A percentile compares a stretch with the other conserved stretches of the same genome.
Evolutionary conservation across 2,888 invertebrate genomes (phyloP).

Genomic region (Oligia strigilis): DNA sequence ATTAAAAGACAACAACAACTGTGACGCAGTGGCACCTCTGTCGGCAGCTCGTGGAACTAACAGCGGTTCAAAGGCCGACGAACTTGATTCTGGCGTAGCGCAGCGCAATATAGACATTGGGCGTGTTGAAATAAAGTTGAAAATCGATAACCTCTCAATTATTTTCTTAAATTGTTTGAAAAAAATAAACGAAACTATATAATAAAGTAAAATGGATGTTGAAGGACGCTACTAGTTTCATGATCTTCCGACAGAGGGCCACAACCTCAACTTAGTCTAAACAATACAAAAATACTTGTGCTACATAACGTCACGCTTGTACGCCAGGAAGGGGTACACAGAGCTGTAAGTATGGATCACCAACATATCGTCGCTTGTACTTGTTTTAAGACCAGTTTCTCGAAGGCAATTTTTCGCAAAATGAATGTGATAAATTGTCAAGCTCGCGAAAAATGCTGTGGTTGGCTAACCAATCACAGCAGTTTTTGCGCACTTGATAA

Average conservation of each 20-base stretch:
- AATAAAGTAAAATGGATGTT: background rate
- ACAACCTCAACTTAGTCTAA: background rate
- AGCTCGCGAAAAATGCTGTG: background rate
- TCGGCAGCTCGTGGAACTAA: constrained; percentile 18
- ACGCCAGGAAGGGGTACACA: too few relatives aligned
- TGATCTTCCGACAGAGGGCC: background rate
- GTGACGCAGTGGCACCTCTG: constrained; percentile 14
- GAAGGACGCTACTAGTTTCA: background rate
- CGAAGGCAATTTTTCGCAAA: background rate
- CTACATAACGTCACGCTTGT: background rate
- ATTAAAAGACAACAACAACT: background rate
- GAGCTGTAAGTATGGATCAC: too few relatives aligned
- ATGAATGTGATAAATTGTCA: background rate
- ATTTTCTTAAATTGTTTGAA: background rate
- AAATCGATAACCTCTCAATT: background rate
- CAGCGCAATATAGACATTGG: background rate
- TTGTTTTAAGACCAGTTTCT: background rate
- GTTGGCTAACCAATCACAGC: background rate
- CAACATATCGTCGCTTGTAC: background rate
- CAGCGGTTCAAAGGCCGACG: too few relatives aligned
- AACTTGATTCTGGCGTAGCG: background rate
- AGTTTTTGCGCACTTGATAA: background rate
- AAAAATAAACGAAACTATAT: background rate
- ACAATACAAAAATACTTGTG: background rate
- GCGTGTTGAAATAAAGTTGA: background rate